Conservation (phyloP, 2,113 vertebrate genomes). For the Sciurus niger region DNA sequence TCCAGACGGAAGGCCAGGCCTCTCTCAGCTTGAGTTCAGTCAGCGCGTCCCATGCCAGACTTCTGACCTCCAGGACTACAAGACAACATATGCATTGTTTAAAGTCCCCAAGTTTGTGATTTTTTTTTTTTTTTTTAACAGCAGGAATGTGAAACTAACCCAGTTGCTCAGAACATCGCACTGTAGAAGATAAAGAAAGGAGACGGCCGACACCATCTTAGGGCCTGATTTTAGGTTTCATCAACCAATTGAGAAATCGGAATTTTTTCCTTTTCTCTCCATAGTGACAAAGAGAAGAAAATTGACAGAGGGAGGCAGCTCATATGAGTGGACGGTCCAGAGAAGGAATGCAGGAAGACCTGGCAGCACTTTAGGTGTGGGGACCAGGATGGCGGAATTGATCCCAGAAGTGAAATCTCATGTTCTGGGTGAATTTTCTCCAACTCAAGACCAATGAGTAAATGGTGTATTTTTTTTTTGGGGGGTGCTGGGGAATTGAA, state of each 20-base stretch:
- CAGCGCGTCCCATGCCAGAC: background rate
- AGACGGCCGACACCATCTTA: background rate
- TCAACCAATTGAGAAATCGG: background rate
- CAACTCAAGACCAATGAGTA: background rate
- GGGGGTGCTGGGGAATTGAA: too few species aligned
- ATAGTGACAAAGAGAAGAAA: background rate
- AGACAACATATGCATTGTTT: background rate
- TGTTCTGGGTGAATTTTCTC: background rate
- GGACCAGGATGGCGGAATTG: background rate
- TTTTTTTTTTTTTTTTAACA: background rate
- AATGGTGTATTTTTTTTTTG: background rate
- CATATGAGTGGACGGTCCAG: background rate
- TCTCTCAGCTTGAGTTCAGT: background rate
- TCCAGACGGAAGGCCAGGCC: background rate
- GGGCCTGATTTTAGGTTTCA: background rate
- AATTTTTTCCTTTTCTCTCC: background rate
- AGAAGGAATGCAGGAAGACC: background rate
- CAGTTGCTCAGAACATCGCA: background rate
- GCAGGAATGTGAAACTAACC: background rate
- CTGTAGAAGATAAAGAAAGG: constrained; percentile 5
- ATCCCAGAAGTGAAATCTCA: constrained; percentile 9
- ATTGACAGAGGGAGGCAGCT: background rate
- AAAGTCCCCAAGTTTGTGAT: background rate
- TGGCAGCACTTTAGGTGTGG: background rate
- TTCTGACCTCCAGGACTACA: background rate